Conservation (phyloP, 2,888 invertebrate genomes). For the Palloptera scutellata region DNA sequence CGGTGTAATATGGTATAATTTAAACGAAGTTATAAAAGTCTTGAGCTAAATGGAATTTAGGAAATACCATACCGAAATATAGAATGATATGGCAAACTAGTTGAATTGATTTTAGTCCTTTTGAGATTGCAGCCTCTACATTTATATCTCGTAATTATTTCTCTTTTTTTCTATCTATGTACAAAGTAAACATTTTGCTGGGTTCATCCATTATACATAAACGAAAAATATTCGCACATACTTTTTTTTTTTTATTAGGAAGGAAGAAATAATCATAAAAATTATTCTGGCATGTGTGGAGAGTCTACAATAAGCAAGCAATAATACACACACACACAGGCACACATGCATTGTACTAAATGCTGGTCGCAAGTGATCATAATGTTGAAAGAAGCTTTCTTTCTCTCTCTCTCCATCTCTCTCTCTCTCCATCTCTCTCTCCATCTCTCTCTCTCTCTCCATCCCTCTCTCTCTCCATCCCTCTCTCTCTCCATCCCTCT, state of each 20-base stretch:
- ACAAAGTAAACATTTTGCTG: background rate
- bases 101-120: background rate
- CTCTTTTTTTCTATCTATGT: background rate
- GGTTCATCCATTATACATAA: background rate
- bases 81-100: background rate
- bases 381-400: slow-evolving; percentile 46
- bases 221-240: slow-evolving; percentile 43
- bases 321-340: slow-evolving; percentile 33
- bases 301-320: background rate
- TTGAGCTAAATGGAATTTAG: too few species aligned
- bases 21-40: too few species aligned
- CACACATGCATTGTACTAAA: slow-evolving; percentile 15
- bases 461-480: too few species aligned
- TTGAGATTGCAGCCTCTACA: background rate
- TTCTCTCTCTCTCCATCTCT: too few species aligned
- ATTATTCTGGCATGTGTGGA: slow-evolving; percentile 50
- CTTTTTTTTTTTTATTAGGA: slow-evolving; percentile 46
- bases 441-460: too few species aligned
- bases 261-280: slow-evolving; percentile 63
- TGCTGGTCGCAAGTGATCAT: slow-evolving; percentile 44
- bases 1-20: too few species aligned
- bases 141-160: too few species aligned
- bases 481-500: too few species aligned
- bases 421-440: too few species aligned
- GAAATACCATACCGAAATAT: slow-evolving; percentile 42